Conservation (phyloP, 2,113 vertebrate species). For the Lagopus leucura region DNA sequence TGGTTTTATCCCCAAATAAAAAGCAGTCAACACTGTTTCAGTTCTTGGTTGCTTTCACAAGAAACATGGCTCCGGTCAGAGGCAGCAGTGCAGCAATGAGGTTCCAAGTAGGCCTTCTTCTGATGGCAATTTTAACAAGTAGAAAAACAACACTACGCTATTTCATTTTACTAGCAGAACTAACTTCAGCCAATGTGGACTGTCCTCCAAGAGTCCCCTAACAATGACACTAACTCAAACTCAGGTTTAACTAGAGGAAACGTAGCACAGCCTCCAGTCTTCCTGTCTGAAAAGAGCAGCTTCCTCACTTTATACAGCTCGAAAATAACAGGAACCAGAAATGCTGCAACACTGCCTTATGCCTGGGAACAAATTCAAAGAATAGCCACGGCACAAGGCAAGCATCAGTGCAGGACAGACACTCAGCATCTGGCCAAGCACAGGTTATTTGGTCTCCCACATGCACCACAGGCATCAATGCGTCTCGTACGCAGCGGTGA, state of each 20-base stretch:
- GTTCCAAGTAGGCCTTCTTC: not conserved
- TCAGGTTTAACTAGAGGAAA: not conserved
- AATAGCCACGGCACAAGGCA: not conserved
- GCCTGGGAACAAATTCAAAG: not conserved
- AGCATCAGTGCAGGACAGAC: not conserved
- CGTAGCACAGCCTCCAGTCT: not conserved
- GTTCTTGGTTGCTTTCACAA: not conserved
- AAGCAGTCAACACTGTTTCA: accelerated
- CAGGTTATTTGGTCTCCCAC: not conserved
- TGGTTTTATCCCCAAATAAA: not conserved
- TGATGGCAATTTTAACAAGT: not conserved
- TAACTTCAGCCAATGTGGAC: not conserved
- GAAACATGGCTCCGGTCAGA: not conserved
- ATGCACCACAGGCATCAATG: accelerated
- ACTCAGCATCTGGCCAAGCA: not conserved
- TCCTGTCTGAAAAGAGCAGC: not conserved
- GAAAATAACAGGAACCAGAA: not conserved
- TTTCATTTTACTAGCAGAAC: not conserved
- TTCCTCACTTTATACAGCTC: not conserved
- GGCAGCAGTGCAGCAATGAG: not conserved
- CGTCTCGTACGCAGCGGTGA: not conserved
- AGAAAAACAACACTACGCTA: not conserved
- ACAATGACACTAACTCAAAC: accelerated
- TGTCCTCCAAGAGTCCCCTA: not conserved
- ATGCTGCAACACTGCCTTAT: accelerated